Conservation (phyloP, 2,113 vertebrate genomes). For the Triplophysa tibetana region DNA sequence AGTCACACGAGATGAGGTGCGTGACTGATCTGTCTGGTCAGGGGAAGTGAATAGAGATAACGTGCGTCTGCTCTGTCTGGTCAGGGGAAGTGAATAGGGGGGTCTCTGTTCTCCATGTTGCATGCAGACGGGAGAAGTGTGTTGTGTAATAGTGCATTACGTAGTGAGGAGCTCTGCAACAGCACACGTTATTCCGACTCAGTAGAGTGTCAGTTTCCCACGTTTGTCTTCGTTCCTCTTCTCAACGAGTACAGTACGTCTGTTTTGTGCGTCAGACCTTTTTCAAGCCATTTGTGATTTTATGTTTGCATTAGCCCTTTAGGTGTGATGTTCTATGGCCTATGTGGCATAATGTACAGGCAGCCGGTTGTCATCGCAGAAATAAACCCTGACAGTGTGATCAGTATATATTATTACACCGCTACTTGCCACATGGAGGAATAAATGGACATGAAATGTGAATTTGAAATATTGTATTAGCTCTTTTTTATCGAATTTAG, state of each 20-base stretch:
- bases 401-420: too few relatives aligned
- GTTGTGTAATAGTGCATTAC: conserved; percentile 38
- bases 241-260: neutral
- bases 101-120: neutral
- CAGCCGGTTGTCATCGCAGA: too few relatives aligned
- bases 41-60: neutral
- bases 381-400: too few relatives aligned
- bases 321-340: neutral
- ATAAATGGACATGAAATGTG: too few relatives aligned
- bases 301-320: neutral
- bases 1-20: neutral
- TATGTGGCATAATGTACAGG: neutral
- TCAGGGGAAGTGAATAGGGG: neutral
- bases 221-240: neutral
- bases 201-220: neutral
- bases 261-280: neutral
- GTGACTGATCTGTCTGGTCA: too few relatives aligned
- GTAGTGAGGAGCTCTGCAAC: conserved; percentile 25
- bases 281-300: neutral
- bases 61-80: too few relatives aligned
- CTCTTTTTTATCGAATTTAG: too few relatives aligned
- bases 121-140: neutral
- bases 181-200: neutral
- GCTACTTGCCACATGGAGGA: too few relatives aligned
- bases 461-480: too few relatives aligned